Evolutionary conservation across 2,113 vertebrate species (phyloP).

Genomic region (Aphyosemion australe): DNA sequence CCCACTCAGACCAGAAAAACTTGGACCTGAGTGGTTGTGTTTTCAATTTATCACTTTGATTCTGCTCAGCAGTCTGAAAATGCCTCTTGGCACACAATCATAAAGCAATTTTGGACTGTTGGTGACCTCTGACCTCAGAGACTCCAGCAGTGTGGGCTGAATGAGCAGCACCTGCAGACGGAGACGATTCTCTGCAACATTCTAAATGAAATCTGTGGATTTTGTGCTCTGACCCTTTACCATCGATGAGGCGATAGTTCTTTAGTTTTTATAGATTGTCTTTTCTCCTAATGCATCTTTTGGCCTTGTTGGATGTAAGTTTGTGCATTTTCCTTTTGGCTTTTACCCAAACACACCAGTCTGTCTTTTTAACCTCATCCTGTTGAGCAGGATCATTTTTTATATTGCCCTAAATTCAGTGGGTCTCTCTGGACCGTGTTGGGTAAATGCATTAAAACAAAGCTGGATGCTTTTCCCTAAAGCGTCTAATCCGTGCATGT

Average conservation of each 20-base stretch:
- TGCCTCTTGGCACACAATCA: slow-evolving; percentile 52
- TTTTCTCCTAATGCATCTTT: slow-evolving; percentile 32
- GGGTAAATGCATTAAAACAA: background rate
- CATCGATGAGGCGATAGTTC: slow-evolving; percentile 4
- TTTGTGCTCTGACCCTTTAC: slow-evolving; percentile 9
- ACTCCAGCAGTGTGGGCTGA: slow-evolving; percentile 27
- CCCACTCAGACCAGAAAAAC: slow-evolving; percentile 2
- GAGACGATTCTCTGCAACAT: background rate
- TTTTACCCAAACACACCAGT: slow-evolving; percentile 8
- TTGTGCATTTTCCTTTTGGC: slow-evolving; percentile 22
- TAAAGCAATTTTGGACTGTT: slow-evolving; percentile 49
- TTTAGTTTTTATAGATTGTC: background rate
- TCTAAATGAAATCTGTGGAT: background rate
- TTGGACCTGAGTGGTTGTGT: background rate
- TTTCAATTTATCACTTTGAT: slow-evolving; percentile 26
- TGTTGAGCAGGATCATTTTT: background rate
- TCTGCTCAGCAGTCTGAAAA: slow-evolving; percentile 36
- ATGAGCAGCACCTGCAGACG: slow-evolving; percentile 8
- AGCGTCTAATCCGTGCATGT: background rate
- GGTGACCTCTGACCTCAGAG: slow-evolving; percentile 39
- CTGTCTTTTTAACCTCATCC: background rate
- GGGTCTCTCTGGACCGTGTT: background rate
- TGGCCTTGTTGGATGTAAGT: slow-evolving; percentile 21
- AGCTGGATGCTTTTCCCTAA: no score
- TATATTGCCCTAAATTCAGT: background rate